Percentiles rank a stretch among this genome's conserved stretches.
Evolutionary conservation across 2,113 vertebrate genomes (phyloP).

Genomic region (Dicerorhinus sumatrensis): DNA sequence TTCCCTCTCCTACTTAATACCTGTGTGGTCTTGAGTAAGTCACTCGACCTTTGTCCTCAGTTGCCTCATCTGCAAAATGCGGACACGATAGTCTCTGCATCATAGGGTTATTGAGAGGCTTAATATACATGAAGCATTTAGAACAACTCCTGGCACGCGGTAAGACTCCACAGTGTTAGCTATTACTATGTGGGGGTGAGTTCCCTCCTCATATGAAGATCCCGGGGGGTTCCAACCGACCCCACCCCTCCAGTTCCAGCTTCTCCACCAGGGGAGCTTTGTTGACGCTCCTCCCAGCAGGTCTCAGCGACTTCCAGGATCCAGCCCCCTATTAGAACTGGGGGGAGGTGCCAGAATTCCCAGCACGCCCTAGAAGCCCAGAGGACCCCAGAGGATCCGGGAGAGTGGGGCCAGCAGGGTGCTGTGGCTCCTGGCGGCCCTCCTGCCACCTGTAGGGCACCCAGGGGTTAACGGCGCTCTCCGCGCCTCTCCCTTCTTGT

Average conservation of each 20-base stretch:
- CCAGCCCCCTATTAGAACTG: not conserved
- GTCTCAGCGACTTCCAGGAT: not conserved
- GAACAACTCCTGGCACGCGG: rapidly evolving
- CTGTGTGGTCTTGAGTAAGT: not conserved
- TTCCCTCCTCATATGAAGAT: not conserved
- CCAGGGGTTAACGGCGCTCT: slow-evolving; percentile 21
- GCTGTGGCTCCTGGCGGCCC: rapidly evolving
- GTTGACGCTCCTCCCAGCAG: not conserved
- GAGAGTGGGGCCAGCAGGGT: not conserved
- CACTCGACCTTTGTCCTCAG: not conserved
- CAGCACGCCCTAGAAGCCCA: not conserved
- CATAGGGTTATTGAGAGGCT: not conserved
- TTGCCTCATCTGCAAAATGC: not conserved
- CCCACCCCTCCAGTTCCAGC: not conserved
- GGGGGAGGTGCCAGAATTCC: not conserved
- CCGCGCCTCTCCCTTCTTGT: slow-evolving; percentile 36
- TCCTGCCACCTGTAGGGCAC: slow-evolving; percentile 36
- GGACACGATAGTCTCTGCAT: too few relatives aligned
- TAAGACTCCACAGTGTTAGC: not conserved
- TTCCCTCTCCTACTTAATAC: not conserved
- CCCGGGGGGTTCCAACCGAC: not conserved
- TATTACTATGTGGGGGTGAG: not conserved
- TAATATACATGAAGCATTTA: not conserved
- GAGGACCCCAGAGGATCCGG: rapidly evolving
- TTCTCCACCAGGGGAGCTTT: not conserved